Conservation (phyloP, 2,113 vertebrate species). For the Gallinago paraguaiae region DNA sequence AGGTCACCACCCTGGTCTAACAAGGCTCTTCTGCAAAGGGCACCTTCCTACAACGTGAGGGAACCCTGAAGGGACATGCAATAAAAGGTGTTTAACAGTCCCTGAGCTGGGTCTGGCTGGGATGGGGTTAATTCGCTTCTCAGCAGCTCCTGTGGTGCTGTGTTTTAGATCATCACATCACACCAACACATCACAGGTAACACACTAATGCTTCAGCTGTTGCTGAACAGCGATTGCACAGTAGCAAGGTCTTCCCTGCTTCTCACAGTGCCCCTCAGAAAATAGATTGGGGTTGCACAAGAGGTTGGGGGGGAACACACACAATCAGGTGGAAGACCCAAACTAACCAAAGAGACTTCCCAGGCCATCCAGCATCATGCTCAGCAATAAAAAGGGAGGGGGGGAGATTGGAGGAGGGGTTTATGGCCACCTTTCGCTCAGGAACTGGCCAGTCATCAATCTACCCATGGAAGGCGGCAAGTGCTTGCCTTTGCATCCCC, state of each 20-base stretch:
- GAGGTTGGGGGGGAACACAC: background rate
- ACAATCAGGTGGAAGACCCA: background rate
- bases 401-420: background rate
- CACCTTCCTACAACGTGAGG: background rate
- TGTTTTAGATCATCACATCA: background rate
- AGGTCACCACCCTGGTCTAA: background rate
- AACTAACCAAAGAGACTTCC: background rate
- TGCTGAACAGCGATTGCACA: background rate
- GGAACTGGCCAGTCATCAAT: background rate
- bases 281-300: background rate
- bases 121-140: background rate
- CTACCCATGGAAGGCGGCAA: accelerated
- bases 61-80: background rate
- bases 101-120: background rate
- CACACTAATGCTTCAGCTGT: background rate
- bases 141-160: background rate
- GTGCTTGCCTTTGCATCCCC: background rate
- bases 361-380: accelerated
- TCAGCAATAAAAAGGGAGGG: background rate
- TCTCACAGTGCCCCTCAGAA: background rate
- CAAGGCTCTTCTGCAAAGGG: background rate
- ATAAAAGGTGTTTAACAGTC: background rate
- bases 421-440: background rate
- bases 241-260: background rate
- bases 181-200: background rate